Evolutionary conservation across 1,140 invertebrate species (phyloP), one percentile per base, ranked within the genome.

Genomic region (Apis florea): DNA sequence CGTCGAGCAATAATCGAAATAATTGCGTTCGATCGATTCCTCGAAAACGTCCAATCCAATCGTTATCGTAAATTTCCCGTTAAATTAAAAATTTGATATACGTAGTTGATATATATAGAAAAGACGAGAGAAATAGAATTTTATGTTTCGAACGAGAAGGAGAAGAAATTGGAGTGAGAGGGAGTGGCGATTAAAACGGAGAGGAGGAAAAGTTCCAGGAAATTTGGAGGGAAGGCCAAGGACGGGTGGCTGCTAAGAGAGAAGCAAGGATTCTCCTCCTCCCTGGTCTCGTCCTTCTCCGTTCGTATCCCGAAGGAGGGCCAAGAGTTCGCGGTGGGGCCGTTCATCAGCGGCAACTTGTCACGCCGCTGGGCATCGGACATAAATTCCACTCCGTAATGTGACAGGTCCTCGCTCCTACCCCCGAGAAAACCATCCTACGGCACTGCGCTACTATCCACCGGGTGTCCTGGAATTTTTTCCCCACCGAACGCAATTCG

Each of bases 311-410:
- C 85, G 75, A 73, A 79, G 82, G 85, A 90, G 92, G 92, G 92
- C 91, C 92, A 93, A 92, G 90, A 93, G 92, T 93, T 93, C 92
- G 92, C 92, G 86, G 86, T 88, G 90, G 89, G 90, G 90, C 91
- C 92, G 93, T 94, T 93, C 92, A 93, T 94, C 93, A 94, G 92
- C 92, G 90, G 90, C 92, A 93, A 93, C 93, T 94, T 94, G 93
- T 94, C 93, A 93, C 91, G 92, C 93, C 93, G 93, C 90, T 94
- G 92, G 93, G 92, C 93, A 94, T 93, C 92, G 92, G 86, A 86
- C 92, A 94, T 94, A 94, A 94, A 94, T 94, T 93, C 90, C 89
- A 85, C 88, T 88, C 90, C 86, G 92, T 94, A 94, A 94, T 94
- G 92, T 94, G 93, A 94, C 93, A 93, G 92, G 90, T 93, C 92